Base-by-base conservation (phyloP, 2,113 vertebrate species). In the Origma solitaria region DNA sequence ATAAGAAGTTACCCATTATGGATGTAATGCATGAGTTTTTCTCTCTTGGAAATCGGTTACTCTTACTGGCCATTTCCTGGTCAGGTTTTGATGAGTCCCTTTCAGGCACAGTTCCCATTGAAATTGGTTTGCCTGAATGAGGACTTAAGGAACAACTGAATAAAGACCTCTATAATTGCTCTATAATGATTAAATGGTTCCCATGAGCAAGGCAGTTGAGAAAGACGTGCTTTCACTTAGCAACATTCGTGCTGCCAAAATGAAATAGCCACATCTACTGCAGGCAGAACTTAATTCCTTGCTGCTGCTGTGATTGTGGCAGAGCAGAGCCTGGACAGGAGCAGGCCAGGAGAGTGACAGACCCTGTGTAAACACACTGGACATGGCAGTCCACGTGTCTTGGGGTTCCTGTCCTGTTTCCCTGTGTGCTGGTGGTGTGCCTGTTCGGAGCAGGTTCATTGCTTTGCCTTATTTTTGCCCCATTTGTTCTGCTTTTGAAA, bases 181-280 rank as follows among this genome's bases (percentile, higher is more conserved):
- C 93, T 86, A 94, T 97, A 96, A 97, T 96, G 94, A 97, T 96
- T 85, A 95, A 97, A 97, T 97, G 90, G 95, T 95, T 97, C 95
- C 96, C 96, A 95, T 96, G 96, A 94, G 95, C 93, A 88, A 80
- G 95, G 94, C 94, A 95, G 93, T 96, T 97, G 70, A 95, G 93
- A 76, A 93, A 86, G 94, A 95, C 90, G 91, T 95, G 94, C 93
- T 97, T 97, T 95, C 94, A 96, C 95, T 97, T 96, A 95, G 96
- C 95, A 95, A 94, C 93, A 91, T 95, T 82, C 3, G 30, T 6
- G 2, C 94, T 95, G 95, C 91, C 94, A 95, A 73, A 72, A 77
- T 31, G 82, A 94, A 97, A 94, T 51, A 47, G 94, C 95, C 95
- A 80, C 93, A 90, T 92, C 93, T 82, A 91, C 71, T 58, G 75